Percentiles rank a stretch among this genome's conserved stretches.
phyloP scores from a whole-genome alignment of 1,140 invertebrate species.

The Armadillidium nasatum region DNA sequence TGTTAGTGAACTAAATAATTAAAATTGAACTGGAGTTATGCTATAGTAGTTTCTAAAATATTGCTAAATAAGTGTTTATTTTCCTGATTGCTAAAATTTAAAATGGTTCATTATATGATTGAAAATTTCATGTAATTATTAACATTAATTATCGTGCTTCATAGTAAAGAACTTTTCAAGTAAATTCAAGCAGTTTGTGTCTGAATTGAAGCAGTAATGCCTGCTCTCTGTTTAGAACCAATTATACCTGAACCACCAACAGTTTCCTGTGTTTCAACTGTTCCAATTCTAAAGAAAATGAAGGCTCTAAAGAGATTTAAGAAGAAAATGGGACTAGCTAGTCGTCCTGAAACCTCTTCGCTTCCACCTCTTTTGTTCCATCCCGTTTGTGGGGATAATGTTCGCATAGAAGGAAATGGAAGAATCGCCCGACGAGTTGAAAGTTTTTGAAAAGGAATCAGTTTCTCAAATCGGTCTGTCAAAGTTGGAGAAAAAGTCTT shows the following conservation, averaged over 20 bases:
- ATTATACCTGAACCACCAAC: conserved; percentile 33
- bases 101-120: background rate
- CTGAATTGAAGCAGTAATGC: conserved; percentile 39
- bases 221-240: conserved; percentile 39
- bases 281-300: conserved; percentile 51
- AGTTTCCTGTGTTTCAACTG: conserved; percentile 40
- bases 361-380: conserved; percentile 20
- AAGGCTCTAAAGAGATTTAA: conserved; percentile 59
- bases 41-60: too few relatives aligned
- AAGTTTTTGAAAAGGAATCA: conserved; percentile 95
- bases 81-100: background rate
- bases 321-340: conserved; percentile 54
- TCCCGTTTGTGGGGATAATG: conserved; percentile 26
- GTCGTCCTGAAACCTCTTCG: background rate
- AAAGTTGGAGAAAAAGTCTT: conserved; percentile 62
- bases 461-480: conserved; percentile 87
- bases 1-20: too few relatives aligned
- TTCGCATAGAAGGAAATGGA: conserved; percentile 61
- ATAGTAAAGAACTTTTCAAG: background rate
- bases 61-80: too few relatives aligned
- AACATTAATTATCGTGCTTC: background rate
- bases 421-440: conserved; percentile 77
- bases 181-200: background rate
- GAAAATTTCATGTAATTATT: background rate
- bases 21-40: too few relatives aligned